Evolutionary conservation across 2,113 vertebrate genomes (phyloP), one percentile per base, ranked within the genome.

Genomic region (Muntiacus reevesi): DNA sequence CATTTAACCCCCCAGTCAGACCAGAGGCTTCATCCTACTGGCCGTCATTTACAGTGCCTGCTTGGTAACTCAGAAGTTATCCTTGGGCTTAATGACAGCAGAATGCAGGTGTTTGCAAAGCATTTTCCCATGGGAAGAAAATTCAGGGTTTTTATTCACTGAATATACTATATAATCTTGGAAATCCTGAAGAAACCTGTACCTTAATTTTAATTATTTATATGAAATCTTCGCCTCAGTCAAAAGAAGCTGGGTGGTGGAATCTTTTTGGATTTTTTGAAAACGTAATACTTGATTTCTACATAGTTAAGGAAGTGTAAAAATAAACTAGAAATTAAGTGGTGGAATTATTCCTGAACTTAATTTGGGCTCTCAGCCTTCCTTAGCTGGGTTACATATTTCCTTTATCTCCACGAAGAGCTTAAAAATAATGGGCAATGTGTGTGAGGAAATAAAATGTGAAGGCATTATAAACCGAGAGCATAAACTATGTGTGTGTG

Each of bases 401-500:
- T 94, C 91, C 78, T 97, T 97, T 97, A 96, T 97, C 76, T 97
- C 76, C 25, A 45, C 0, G 14, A 97, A 95, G 78, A 93, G 96
- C 91, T 97, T 96, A 94, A 96, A 95, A 95, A 92, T 93, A 92
- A 97, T 30, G 85, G 87, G 28, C 64, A 74, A 40, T 33, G 57
- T 78, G 40, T 91, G 59, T 60, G 45, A 93, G 94, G 78, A 91
- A 96, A 95, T 95, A 91, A 96, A 98, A 97, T 67, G 84, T 27
- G 96, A 94, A 93, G 83, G 71, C 95, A 89, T 96, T 96, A 83
- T 79, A 94, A 96, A 93, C 67, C 40, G 33, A 86, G 91, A 95
- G 89, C 92, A 71, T 88, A 97, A 93, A 96, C 92, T 52, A 64
- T 54, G 28, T 64, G 93, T 98, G 98, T 97, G 98, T 97, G 97